Evolutionary conservation across 2,797 vertebrate genomes (phyloP).

Genomic region (Gephyroberyx darwinii): DNA sequence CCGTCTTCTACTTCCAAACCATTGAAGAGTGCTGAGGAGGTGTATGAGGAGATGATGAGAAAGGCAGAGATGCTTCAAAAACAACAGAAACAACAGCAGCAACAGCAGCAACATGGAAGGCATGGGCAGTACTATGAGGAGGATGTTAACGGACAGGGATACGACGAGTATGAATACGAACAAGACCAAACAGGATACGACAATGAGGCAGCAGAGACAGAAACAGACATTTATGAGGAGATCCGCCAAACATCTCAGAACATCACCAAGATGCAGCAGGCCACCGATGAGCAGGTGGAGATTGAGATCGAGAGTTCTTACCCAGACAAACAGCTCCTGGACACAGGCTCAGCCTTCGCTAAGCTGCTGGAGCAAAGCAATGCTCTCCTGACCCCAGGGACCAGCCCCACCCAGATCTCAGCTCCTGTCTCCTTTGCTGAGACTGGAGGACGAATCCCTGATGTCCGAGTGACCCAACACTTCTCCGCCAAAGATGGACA

Average conservation of each 20-base stretch:
- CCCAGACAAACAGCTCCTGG: conserved; percentile 89
- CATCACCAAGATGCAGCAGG: conserved; percentile 85
- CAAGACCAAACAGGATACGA: conserved; percentile 83
- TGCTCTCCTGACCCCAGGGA: conserved; percentile 93
- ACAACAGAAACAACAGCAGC: conserved; percentile 83
- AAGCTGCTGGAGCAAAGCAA: conserved; percentile 94
- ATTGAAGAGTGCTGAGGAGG: conserved; percentile 96
- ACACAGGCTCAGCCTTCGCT: conserved; percentile 91
- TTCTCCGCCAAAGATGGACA: conserved; percentile 90
- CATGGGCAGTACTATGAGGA: conserved; percentile 75
- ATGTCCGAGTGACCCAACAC: conserved; percentile 95
- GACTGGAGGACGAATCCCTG: conserved; percentile 86
- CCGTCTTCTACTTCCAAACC: conserved; percentile 87
- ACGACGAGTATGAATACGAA: conserved; percentile 84
- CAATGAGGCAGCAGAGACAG: conserved; percentile 79
- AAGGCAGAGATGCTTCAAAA: conserved; percentile 97
- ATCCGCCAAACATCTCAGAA: conserved; percentile 90
- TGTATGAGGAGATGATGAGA: conserved; percentile 99
- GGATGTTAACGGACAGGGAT: conserved; percentile 87
- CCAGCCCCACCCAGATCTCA: conserved; percentile 95
- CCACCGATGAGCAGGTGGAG: conserved; percentile 82
- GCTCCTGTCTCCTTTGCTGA: conserved; percentile 95
- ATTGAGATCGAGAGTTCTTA: conserved; percentile 81
- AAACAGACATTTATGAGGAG: conserved; percentile 89
- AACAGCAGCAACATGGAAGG: conserved; percentile 74